These are phyloP conservation scores for Anaspis maculata DNA, from an alignment of 2,888 invertebrate species.

Conservation along the genomic window DNA sequence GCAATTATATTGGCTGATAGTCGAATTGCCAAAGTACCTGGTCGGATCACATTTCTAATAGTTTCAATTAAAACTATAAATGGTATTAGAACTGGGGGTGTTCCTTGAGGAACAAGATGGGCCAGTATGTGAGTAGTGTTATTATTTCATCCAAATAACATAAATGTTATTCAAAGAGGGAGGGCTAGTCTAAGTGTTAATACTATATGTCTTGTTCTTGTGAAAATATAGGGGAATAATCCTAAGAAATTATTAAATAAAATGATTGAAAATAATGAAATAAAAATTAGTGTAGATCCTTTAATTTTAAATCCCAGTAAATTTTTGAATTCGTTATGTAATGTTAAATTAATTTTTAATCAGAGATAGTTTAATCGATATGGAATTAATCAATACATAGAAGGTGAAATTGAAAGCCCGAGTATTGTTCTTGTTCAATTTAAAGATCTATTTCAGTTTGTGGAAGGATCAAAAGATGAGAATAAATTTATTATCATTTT, in stretches of 20 bases:
- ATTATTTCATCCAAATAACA: constrained; percentile 57
- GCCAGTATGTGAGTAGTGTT: constrained; percentile 56
- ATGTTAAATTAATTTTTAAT: constrained; percentile 42
- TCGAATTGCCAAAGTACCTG: constrained; percentile 57
- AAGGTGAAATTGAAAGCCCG: constrained; percentile 46
- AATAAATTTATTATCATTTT: constrained; percentile 63
- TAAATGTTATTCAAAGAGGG: constrained; percentile 57
- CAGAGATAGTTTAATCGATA: constrained; percentile 46
- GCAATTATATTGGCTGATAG: constrained; percentile 52
- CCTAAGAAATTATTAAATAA: constrained; percentile 62
- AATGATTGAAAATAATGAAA: constrained; percentile 50
- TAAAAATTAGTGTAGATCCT: constrained; percentile 40
- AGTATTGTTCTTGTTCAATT: constrained; percentile 54
- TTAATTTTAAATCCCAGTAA: constrained; percentile 37
- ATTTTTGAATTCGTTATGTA: constrained; percentile 53
- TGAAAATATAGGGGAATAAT: constrained; percentile 64
- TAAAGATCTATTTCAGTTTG: constrained; percentile 46
- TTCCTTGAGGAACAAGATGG: constrained; percentile 61
- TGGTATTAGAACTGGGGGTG: constrained; percentile 55
- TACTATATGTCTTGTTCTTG: constrained; percentile 55
- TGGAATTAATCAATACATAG: constrained; percentile 48
- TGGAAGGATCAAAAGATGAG: constrained; percentile 57
- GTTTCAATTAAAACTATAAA: constrained; percentile 71
- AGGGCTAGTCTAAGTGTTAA: constrained; percentile 52
- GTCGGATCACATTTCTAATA: constrained; percentile 64